Conservation (phyloP, 2,888 invertebrate genomes). For the Xestoiulus laeticollis region DNA sequence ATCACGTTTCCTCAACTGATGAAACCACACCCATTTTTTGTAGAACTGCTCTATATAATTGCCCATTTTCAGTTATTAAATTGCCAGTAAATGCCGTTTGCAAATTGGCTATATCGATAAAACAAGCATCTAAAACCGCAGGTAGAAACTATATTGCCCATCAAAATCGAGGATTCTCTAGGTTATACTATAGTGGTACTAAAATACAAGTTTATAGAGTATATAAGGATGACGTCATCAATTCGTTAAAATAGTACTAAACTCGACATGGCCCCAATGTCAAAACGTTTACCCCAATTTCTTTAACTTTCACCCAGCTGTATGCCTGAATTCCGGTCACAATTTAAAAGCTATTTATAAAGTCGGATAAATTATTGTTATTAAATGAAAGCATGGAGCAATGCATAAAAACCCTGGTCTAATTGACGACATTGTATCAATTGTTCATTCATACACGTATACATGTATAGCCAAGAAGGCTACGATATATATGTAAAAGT, state of each 20-base stretch:
- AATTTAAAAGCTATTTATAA: background rate
- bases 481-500: background rate
- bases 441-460: background rate
- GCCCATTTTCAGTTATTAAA: conserved; percentile 8
- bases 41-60: background rate
- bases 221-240: background rate
- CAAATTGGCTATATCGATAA: conserved; percentile 34
- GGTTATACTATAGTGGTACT: background rate
- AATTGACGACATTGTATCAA: background rate
- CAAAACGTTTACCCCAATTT: background rate
- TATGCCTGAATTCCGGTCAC: background rate
- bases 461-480: background rate
- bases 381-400: background rate
- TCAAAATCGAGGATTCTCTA: background rate
- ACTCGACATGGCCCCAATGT: background rate
- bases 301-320: background rate
- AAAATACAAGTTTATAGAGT: background rate
- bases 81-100: background rate
- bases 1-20: background rate
- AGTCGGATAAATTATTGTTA: background rate
- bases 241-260: background rate
- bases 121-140: conserved; percentile 31
- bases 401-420: background rate
- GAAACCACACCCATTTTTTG: conserved; percentile 22
- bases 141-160: conserved; percentile 27